Base-by-base conservation (phyloP, 2,797 vertebrate genomes). In the Takifugu ocellatus region DNA sequence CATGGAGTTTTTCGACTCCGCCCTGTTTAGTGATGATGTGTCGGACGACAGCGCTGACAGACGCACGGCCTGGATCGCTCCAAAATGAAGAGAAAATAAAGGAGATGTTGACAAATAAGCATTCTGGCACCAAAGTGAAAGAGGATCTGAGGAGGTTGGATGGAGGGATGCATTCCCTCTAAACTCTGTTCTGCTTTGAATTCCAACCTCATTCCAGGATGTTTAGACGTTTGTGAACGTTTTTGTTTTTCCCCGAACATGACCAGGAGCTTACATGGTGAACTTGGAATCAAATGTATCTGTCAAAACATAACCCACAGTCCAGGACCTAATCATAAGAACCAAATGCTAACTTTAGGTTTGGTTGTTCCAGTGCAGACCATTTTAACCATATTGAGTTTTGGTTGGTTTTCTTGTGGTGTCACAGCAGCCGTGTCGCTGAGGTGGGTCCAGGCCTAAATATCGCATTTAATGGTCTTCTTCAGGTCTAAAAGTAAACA, bases 121-220 rank as follows among this genome's bases (percentile, higher is more conserved):
- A 9, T 46, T 66, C 60, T 74, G 68, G 58, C 60, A 26, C 2
- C 25, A 24, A 56, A 66, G 64, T 66, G 24, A 80, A 74, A 76
- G 63, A 58, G 54, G 54, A 49, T 45, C 46, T 36, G 16, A 59
- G 15, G 25, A 59, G n/a, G 25, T 49, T 58, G 29, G 47, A 62
- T 51, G 64, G 51, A 66, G 57, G 42, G 56, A 39, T 59, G 55
- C 25, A 44, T 58, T 69, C 44, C 49, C 49, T 64, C 21, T 57
- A 63, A 77, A 65, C 55, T 44, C 45, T 44, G 59, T 73, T 75
- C 39, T 45, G 60, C 52, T 66, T 79, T 77, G 61, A 68, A 79
- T 74, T 59, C 31, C 17, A 65, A 65, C 61, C 54, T 52, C n/a
- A 56, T 68, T 61, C 27, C 39, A 36, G 57, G 16, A 61, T 47